A percentile compares a stretch with the other conserved stretches of the same genome.
phyloP scores from a whole-genome alignment of 2,888 invertebrate genomes.

The Trachelus troglodyta region DNA sequence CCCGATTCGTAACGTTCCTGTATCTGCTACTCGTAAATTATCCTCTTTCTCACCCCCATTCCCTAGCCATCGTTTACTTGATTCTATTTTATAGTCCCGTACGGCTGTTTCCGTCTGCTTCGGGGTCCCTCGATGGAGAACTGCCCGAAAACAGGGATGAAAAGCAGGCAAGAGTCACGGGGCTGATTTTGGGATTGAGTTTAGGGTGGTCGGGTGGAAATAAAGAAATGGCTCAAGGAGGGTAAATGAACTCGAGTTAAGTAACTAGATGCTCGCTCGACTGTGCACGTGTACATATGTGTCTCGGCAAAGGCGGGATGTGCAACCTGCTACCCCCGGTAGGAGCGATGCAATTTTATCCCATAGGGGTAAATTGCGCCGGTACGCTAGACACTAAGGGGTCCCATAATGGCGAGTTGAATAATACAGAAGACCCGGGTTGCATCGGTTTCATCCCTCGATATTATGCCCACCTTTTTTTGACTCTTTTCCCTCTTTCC shows the following conservation, averaged over 20 bases:
- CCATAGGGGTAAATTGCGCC: conserved; percentile 37
- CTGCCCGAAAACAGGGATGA: too few relatives aligned
- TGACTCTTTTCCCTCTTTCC: background rate
- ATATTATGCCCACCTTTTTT: background rate
- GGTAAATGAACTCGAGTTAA: conserved; percentile 36
- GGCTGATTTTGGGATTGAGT: background rate
- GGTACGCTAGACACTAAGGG: conserved; percentile 7
- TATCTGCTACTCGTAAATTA: background rate
- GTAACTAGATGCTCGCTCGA: conserved; percentile 41
- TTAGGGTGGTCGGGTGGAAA: too few relatives aligned
- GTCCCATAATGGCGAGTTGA: conserved; percentile 46
- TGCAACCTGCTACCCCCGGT: conserved; percentile 1
- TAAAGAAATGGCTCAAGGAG: too few relatives aligned
- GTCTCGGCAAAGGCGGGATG: background rate
- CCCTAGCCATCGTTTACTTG: background rate
- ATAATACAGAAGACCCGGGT: conserved; percentile 36
- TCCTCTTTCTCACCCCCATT: background rate
- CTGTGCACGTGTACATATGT: background rate
- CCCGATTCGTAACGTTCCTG: too few relatives aligned
- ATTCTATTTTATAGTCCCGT: too few relatives aligned
- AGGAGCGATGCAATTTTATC: conserved; percentile 48
- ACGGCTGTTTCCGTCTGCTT: too few relatives aligned
- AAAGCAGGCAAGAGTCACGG: conserved; percentile 12
- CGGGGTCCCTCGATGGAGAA: too few relatives aligned
- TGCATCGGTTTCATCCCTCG: too few relatives aligned